Base-by-base conservation (phyloP, 1,140 invertebrate genomes). In the Drosophila ogumai region DNA sequence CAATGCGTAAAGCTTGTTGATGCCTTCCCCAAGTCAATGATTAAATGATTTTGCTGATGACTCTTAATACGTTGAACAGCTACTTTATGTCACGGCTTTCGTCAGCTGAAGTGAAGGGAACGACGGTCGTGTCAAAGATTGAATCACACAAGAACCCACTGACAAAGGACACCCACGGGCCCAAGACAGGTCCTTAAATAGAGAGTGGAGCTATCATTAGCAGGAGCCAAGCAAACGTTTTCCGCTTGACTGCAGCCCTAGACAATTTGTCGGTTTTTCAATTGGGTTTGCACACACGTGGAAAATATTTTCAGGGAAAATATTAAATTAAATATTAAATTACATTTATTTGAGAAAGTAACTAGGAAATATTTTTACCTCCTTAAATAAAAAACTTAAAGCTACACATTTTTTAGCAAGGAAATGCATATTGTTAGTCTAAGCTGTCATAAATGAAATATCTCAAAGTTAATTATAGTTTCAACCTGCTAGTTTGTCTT, bases 221-320 rank as follows among this genome's bases (percentile, higher is more conserved):
- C 46, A 61, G 36, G 49, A 66, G 55, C 56, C 49, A 82, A 74
- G 72, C 49, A 63, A 82, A 52, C 13, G 34, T 67, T 88, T 82
- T 66, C 49, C 68, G 76, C 84, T 47, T 57, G 38, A 82, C 50
- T 87, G 84, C 58, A 31, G 54, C 41, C 38, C 13, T 19, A 43
- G 64, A 66, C 58, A 77, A 69, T 56, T 66, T 60, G 58, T 77
- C 40, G 52, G 64, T 17, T 57, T 52, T 58, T 41, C 41, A 17
- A 65, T 40, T 22, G 49, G 36, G 19, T 36, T 57, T 55, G 4
- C 40, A 46, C 63, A 52, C 32, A 40, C 19, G 44, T 22, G 6
- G 19, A 44, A 44, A 46, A 25, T 28, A 17, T 2, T 41, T 54
- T 22, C 2, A 15, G 0, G 6, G 10, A 19, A 28, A 38, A 22